These are phyloP conservation scores for Cossypha caffra DNA, from an alignment of 2,797 vertebrate genomes.

Conservation along the genomic window DNA sequence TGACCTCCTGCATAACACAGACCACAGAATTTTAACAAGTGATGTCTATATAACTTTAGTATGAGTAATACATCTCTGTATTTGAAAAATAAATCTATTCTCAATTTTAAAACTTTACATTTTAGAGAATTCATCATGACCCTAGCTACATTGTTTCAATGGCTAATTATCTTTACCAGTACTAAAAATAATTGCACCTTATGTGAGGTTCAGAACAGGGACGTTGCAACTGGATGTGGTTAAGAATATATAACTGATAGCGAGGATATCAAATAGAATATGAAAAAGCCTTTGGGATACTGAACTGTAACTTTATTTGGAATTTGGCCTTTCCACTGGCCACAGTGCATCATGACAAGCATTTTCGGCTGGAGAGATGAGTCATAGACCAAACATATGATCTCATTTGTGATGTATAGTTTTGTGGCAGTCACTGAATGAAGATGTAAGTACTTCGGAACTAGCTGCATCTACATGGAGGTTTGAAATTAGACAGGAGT, in stretches of 20 bases:
- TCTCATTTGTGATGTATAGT: neutral
- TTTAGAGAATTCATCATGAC: neutral
- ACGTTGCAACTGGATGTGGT: neutral
- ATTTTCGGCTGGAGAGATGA: neutral
- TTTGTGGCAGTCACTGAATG: neutral
- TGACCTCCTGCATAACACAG: neutral
- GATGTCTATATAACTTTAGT: neutral
- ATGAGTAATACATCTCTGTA: neutral
- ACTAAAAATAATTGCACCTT: neutral
- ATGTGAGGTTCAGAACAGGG: neutral
- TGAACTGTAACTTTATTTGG: neutral
- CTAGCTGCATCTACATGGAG: neutral
- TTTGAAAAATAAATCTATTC: neutral
- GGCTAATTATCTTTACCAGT: neutral
- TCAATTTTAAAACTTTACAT: neutral
- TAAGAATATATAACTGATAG: neutral
- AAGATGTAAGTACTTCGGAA: neutral
- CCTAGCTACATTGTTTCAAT: neutral
- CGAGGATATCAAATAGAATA: neutral
- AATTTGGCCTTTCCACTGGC: neutral
- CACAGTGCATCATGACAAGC: neutral
- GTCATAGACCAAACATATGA: neutral
- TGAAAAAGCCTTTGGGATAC: neutral
- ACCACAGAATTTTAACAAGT: slow-evolving; percentile 31
- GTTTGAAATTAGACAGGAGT: neutral